phyloP scores from a whole-genome alignment of 2,888 invertebrate species.

The Leptopilina syphax region DNA sequence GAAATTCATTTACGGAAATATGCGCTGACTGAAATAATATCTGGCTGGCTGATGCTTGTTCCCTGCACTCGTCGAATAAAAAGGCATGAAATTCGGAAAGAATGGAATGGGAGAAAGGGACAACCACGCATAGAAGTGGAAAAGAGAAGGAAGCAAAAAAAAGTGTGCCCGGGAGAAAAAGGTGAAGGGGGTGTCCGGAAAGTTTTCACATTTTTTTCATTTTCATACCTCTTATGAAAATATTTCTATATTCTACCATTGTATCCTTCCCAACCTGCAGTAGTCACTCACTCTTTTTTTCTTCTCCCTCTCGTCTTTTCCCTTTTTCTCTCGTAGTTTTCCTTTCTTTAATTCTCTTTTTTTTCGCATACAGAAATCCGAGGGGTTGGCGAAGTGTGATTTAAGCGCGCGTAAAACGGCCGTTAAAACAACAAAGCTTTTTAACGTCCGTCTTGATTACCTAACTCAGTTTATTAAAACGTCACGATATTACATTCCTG shows the following conservation, averaged over 20 bases:
- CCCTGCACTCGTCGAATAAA: slow-evolving; percentile 58
- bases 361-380: slow-evolving; percentile 49
- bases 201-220: slow-evolving; percentile 74
- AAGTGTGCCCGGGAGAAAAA: slow-evolving; percentile 44
- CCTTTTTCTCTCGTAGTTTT: slow-evolving; percentile 52
- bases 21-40: slow-evolving; percentile 76
- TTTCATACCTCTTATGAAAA: slow-evolving; percentile 73
- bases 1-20: slow-evolving; percentile 76
- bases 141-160: slow-evolving; percentile 45
- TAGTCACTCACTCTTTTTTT: slow-evolving; percentile 50
- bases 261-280: slow-evolving; percentile 53
- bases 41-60: slow-evolving; percentile 71
- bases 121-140: slow-evolving; percentile 7
- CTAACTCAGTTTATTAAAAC: slow-evolving; percentile 76
- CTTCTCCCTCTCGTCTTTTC: slow-evolving; percentile 47
- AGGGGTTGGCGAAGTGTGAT: slow-evolving; percentile 70
- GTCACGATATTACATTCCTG: slow-evolving; percentile 68
- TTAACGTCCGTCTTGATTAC: slow-evolving; percentile 74
- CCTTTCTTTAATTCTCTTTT: slow-evolving; percentile 32
- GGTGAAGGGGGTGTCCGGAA: slow-evolving; percentile 54
- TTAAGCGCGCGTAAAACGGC: slow-evolving; percentile 75
- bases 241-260: slow-evolving; percentile 72
- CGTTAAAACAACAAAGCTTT: slow-evolving; percentile 76
- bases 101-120: slow-evolving; percentile 32
- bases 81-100: slow-evolving; percentile 50